These are phyloP conservation scores for Sebastes hubbsi DNA, from an alignment of 2,797 vertebrate species.

Conservation along the genomic window DNA sequence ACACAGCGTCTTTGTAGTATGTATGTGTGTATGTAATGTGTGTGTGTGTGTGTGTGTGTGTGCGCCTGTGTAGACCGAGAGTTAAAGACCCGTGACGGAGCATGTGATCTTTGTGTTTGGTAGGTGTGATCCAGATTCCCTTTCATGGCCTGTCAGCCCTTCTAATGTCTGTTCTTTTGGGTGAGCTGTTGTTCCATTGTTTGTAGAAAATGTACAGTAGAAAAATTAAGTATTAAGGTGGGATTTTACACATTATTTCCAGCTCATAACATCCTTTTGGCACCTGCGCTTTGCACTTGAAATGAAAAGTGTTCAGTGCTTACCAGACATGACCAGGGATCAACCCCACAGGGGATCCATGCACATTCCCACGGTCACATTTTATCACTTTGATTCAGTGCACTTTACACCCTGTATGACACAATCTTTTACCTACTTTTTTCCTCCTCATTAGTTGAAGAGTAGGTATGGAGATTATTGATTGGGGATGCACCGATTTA, in stretches of 20 bases:
- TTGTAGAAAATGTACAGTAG: conserved; percentile 41
- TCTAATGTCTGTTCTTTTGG: conserved; percentile 20
- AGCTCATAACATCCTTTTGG: conserved; percentile 12
- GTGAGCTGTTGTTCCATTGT: conserved; percentile 22
- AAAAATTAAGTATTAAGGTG: conserved; percentile 18
- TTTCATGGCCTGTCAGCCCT: conserved; percentile 6
- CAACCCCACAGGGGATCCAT: conserved; percentile 24
- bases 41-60: conserved; percentile 48
- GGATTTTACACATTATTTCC: conserved; percentile 30
- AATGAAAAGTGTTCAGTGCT: conserved; percentile 1
- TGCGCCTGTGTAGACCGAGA: conserved; percentile 29
- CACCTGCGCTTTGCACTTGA: conserved; percentile 22
- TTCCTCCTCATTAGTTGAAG: background rate
- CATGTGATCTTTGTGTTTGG: conserved; percentile 37
- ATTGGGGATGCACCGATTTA: background rate
- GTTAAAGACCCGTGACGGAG: conserved; percentile 8
- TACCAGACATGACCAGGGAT: conserved; percentile 42
- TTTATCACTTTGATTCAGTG: conserved; percentile 64
- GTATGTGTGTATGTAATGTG: conserved; percentile 46
- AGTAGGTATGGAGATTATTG: background rate
- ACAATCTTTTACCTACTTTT: conserved; percentile 6
- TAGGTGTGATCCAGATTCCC: conserved; percentile 31
- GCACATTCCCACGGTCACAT: conserved; percentile 63
- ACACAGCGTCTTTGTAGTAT: conserved; percentile 61
- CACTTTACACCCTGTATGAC: conserved; percentile 69